Conservation (phyloP, 1,140 invertebrate genomes). For the Meloidogyne exigua region DNA sequence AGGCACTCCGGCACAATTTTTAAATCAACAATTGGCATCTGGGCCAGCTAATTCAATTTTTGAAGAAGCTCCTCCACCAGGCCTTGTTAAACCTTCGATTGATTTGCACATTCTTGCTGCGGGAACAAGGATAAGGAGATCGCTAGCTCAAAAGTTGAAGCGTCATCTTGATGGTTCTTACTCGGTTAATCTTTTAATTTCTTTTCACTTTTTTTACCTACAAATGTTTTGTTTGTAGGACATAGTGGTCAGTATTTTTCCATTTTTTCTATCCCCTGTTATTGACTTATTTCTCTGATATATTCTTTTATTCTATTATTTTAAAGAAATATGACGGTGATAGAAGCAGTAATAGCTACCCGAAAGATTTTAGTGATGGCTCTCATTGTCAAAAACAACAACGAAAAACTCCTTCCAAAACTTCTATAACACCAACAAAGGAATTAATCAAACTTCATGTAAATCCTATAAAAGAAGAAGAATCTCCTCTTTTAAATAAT, state of each 20-base stretch:
- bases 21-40: slow-evolving; percentile 17
- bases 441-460: background rate
- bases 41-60: background rate
- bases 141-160: slow-evolving; percentile 25
- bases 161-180: slow-evolving; percentile 32
- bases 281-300: too few species aligned
- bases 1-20: slow-evolving; percentile 22
- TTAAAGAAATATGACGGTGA: slow-evolving; percentile 45
- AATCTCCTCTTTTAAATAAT: slow-evolving; percentile 1
- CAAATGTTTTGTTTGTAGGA: too few species aligned
- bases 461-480: slow-evolving; percentile 16
- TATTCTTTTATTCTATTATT: background rate
- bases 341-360: slow-evolving; percentile 25
- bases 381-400: background rate
- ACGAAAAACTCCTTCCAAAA: background rate
- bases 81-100: slow-evolving; percentile 32
- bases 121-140: slow-evolving; percentile 19
- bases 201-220: slow-evolving; percentile 2
- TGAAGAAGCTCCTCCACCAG: slow-evolving; percentile 18
- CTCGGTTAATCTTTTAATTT: slow-evolving; percentile 22
- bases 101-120: slow-evolving; percentile 4
- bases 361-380: slow-evolving; percentile 27
- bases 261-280: too few species aligned
- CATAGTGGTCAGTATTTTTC: too few species aligned
- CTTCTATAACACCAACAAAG: background rate